phyloP scores from a whole-genome alignment of 92 coral and sea anemone species.

The Hydrozoanthus gracilis region DNA sequence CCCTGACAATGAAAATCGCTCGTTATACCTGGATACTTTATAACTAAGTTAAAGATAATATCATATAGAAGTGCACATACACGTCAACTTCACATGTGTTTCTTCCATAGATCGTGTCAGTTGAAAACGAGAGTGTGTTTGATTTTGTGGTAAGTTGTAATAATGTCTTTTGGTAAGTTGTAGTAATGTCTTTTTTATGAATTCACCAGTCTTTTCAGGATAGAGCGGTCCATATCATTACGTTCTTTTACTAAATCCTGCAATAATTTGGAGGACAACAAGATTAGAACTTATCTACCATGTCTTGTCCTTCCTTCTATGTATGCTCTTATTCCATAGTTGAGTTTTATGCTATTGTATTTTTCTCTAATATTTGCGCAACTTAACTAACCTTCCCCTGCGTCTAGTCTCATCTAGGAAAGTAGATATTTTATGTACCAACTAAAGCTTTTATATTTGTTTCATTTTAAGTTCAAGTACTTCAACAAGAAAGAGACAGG shows the following conservation, averaged over 20 bases:
- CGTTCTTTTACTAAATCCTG: too few species aligned
- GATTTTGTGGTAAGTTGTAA: slow-evolving; percentile 90
- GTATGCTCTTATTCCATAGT: too few species aligned
- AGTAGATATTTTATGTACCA: not conserved
- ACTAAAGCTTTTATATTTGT: not conserved
- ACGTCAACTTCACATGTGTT: not conserved
- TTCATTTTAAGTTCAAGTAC: slow-evolving; percentile 20
- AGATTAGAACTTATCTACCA: too few species aligned
- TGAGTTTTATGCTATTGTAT: too few species aligned
- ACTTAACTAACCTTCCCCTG: too few species aligned
- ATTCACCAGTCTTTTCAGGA: not conserved
- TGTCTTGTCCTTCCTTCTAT: too few species aligned
- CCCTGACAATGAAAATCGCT: too few species aligned
- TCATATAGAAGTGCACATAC: not conserved
- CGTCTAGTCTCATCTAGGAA: not conserved
- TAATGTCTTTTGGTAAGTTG: too few species aligned
- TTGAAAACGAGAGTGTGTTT: slow-evolving; percentile 91
- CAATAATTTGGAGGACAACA: too few species aligned
- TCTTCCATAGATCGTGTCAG: slow-evolving; percentile 78
- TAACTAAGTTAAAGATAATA: not conserved
- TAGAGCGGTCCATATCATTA: too few species aligned
- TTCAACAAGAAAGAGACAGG: slow-evolving; percentile 16
- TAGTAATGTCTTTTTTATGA: not conserved
- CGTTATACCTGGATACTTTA: too few species aligned
- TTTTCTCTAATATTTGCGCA: too few species aligned